These are phyloP conservation scores for Amphibalanus amphitrite DNA, from an alignment of 1,140 invertebrate species.

Conservation along the genomic window DNA sequence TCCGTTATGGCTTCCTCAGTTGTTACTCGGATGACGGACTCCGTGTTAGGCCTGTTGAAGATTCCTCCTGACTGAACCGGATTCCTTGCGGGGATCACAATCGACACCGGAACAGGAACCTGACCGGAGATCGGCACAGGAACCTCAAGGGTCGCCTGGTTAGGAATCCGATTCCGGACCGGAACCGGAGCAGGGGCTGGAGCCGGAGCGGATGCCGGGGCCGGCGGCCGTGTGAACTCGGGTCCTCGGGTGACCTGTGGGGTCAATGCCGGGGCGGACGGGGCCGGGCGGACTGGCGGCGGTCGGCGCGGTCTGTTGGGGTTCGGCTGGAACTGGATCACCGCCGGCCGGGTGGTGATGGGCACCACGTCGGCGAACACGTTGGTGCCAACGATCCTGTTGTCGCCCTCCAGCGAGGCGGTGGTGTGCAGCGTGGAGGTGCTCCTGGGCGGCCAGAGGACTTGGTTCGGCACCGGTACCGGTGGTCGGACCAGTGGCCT, in stretches of 20 bases:
- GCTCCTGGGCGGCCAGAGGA: background rate
- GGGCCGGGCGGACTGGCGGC: too few relatives aligned
- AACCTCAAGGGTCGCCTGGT: background rate
- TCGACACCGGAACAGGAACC: too few relatives aligned
- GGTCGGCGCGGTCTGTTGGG: background rate
- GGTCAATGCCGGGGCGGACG: too few relatives aligned
- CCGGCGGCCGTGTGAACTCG: too few relatives aligned
- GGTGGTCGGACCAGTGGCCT: too few relatives aligned
- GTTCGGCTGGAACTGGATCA: background rate
- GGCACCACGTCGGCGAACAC: conserved; percentile 2
- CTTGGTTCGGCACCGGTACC: background rate
- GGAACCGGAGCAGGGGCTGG: too few relatives aligned
- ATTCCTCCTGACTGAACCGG: too few relatives aligned
- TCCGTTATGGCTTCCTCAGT: too few relatives aligned
- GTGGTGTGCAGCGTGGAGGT: conserved; percentile 19
- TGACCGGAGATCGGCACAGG: too few relatives aligned
- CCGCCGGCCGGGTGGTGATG: background rate
- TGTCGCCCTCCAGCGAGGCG: conserved; percentile 23
- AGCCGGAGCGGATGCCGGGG: background rate
- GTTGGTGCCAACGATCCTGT: conserved; percentile 13
- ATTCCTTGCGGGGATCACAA: too few relatives aligned
- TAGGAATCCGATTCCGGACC: background rate
- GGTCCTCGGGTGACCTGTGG: background rate
- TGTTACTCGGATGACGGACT: too few relatives aligned
- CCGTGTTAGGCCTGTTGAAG: too few relatives aligned